Base-by-base conservation (phyloP, 2,113 vertebrate genomes). In the Elephantulus edwardii region DNA sequence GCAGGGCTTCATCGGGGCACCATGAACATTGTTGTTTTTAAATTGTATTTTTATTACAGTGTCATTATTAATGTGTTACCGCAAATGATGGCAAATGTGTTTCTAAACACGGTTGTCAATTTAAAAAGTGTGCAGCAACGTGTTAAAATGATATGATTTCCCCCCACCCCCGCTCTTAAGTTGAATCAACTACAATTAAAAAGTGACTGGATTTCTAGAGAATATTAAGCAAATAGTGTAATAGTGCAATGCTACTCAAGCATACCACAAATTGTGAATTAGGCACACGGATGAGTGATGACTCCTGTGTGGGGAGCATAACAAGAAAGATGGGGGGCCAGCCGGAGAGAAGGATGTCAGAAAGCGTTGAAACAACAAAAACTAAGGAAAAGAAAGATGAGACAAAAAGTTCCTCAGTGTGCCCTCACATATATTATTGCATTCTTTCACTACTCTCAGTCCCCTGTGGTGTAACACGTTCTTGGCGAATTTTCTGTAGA, bases 401-500 rank as follows among this genome's bases (percentile, higher is more conserved):
- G 35, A 54, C 64, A n/a, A 48, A 86, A 81, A 84, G 62, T 78
- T n/a, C 46, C 46, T 85, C 28, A 0, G 0, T 42, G 44, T 46
- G 75, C 19, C 60, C 54, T 76, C 91, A 77, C 46, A 54, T 75
- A 26, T 66, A 33, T 74, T 44, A 46, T 54, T 62, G 52, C 81
- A 56, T 66, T 48, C 89, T 89, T 83, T 95, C 93, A 75, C 85
- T 86, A 58, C 28, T n/a, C 28, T 64, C 48, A 19, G 91, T 72
- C 83, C 71, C 95, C 90, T 48, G 62, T 38, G 79, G 93, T 72
- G 79, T 50, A 83, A 66, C 2, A 1, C 66, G 79, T 75, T 92
- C 90, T 76, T 26, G 0, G 70, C 12, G 26, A 90, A 60, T 92
- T 93, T 94, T 91, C 94, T 77, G 60, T 92, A 91, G 93, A 88